A percentile compares a stretch with the other conserved stretches of the same genome.
Conservation (phyloP, 2,113 vertebrate genomes). For the Alethe diademata region DNA sequence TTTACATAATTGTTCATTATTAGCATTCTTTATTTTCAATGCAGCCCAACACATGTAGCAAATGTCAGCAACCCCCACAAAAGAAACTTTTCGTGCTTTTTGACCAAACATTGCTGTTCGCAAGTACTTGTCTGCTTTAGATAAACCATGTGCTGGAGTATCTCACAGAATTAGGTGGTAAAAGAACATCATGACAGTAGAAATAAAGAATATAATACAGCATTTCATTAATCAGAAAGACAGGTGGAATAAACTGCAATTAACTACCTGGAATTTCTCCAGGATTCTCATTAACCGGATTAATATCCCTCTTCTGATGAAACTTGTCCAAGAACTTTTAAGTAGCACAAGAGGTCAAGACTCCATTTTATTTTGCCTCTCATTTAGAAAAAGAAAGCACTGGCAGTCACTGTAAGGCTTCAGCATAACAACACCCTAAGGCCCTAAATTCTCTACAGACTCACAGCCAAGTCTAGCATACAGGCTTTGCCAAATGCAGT, state of each 20-base stretch:
- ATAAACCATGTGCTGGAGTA: neutral
- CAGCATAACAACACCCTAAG: neutral
- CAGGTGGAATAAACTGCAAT: neutral
- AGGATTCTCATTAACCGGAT: constrained; percentile 2
- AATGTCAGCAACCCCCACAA: neutral
- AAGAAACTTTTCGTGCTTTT: neutral
- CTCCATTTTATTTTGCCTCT: neutral
- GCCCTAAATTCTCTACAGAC: neutral
- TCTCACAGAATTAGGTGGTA: neutral
- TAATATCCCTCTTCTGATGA: neutral
- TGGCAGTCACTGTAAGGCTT: neutral
- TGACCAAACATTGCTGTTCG: neutral
- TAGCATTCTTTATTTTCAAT: neutral
- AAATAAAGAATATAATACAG: neutral
- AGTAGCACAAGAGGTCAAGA: neutral
- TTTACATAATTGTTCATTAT: neutral
- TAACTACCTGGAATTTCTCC: neutral
- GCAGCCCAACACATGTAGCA: neutral
- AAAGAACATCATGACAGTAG: neutral
- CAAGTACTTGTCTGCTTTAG: neutral
- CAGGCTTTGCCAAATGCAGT: neutral
- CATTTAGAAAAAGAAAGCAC: neutral
- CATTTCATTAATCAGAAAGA: neutral
- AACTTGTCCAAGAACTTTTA: neutral
- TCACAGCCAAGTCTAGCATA: neutral